Base-by-base conservation (phyloP, 2,797 vertebrate genomes). In the Poecilia velifera region DNA sequence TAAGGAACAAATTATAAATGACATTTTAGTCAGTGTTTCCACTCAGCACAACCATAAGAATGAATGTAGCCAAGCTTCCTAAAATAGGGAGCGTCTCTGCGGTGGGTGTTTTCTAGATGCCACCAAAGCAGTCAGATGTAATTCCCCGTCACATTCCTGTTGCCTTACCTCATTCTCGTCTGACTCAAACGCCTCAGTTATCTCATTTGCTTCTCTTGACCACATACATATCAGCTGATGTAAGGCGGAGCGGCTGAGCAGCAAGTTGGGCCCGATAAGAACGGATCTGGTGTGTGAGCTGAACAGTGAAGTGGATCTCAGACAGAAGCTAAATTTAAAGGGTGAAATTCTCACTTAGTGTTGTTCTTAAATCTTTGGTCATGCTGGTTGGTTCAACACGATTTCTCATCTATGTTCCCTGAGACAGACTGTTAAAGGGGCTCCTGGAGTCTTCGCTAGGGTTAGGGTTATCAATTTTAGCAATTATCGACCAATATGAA, bases 131-230 rank as follows among this genome's bases (percentile, higher is more conserved):
- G 73, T 45, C 91, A 94, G 92, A 93, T 89, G 51, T 94, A 94
- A 95, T 95, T 93, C 90, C 77, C 55, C 51, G 46, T 34, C 71
- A 66, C 83, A 95, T 96, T 95, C 94, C 93, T 93, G 86, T 57
- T 76, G 86, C 79, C 84, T 95, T 93, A 94, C 89, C 88, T 94
- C 95, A 95, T 89, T 88, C 84, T 84, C 84, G 82, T 86, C 88
- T 86, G 85, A 84, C 76, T 93, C 82, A 90, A 92, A 94, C 78
- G 84, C 89, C 87, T 88, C 81, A 73, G 80, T 94, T 94, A 94
- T 95, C 94, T 94, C 88, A 92, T 94, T 93, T 95, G 92, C 94
- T 94, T 85, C 91, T 93, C 89, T 87, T 90, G 90, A 92, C 91
- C 88, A 88, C 91, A 93, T 92, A 87, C 87, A 86, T 92, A 93